These are phyloP conservation scores for Cheirogaleus major DNA, from an alignment of 2,797 vertebrate genomes.

Conservation along the genomic window DNA sequence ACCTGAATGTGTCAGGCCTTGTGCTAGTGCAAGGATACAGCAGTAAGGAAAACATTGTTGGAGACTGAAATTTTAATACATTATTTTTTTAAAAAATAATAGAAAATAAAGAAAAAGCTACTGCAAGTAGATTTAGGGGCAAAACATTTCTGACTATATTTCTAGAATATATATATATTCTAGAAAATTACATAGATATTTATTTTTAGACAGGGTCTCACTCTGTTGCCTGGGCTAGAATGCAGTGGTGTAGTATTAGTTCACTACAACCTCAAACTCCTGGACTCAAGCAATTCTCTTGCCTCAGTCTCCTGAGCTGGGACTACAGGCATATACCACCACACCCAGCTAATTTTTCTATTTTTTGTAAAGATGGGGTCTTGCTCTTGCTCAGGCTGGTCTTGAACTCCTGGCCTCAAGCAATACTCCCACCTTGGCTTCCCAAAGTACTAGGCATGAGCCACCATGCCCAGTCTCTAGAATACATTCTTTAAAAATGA, in stretches of 20 bases:
- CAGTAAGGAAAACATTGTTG: neutral
- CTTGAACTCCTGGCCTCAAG: neutral
- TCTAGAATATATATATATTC: neutral
- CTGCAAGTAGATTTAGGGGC: neutral
- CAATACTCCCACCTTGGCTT: neutral
- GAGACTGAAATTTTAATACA: neutral
- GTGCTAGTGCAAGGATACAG: neutral
- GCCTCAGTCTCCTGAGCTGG: neutral
- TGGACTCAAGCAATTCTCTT: neutral
- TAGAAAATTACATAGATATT: no score
- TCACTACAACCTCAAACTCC: neutral
- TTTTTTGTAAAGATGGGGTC: neutral
- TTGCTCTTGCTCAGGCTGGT: neutral
- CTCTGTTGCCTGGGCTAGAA: neutral
- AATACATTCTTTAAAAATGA: neutral
- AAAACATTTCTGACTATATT: constrained; percentile 1
- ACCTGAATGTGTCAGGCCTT: neutral
- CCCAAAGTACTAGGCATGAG: no score
- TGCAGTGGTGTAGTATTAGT: neutral
- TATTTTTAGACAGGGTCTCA: neutral
- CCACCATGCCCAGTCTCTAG: neutral
- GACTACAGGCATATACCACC: neutral
- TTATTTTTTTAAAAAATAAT: neutral
- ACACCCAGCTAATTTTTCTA: neutral
- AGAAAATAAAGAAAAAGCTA: neutral